Base-by-base conservation (phyloP, 1,140 invertebrate species). In the Eriocheir sinensis region DNA sequence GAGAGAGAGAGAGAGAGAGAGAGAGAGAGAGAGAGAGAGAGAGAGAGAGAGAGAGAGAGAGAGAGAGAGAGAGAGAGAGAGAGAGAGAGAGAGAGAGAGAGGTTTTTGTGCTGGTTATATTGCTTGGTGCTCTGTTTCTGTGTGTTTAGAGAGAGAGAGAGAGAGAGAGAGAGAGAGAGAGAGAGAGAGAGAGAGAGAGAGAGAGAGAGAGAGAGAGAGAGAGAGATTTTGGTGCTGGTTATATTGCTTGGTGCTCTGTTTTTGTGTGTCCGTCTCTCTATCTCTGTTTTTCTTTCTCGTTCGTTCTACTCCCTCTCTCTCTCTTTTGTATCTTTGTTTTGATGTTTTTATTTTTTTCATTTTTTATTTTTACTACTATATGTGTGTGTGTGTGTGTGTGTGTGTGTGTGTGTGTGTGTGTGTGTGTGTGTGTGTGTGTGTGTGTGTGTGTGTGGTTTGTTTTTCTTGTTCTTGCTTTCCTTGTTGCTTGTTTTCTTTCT, bases 121-220 rank as follows among this genome's bases (percentile, higher is more conserved):
- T 6, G 40, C 38, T 30, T 30, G 85, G 85, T 0, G 15, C 32
- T 1, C 32, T n/a, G 21, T 0, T 21, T 27, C 17, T 30, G 27
- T 86, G 17, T 4, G 38, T 32, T n/a, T n/a, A n/a, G n/a, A n/a
- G n/a, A n/a, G n/a, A n/a, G n/a, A n/a, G n/a, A n/a, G n/a, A n/a
- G n/a, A 15, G 60, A n/a, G 60, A 72, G 60, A 72, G 60, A n/a
- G 60, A n/a, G 60, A 72, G n/a, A 72, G n/a, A n/a, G 60, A n/a
- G 12, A n/a, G 60, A 15, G n/a, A 72, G 12, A n/a, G 12, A 15
- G n/a, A 72, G 60, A 15, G n/a, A n/a, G 60, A n/a, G 60, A 72
- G 60, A 72, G 60, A 72, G 60, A 72, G 60, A 72, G 60, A 72
- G 60, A 72, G 60, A 72, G 60, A 72, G 60, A 72, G 60, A 72